Evolutionary conservation across 2,888 invertebrate genomes (phyloP), one percentile per base, ranked within the genome.

Genomic region (Leucozona laternaria): DNA sequence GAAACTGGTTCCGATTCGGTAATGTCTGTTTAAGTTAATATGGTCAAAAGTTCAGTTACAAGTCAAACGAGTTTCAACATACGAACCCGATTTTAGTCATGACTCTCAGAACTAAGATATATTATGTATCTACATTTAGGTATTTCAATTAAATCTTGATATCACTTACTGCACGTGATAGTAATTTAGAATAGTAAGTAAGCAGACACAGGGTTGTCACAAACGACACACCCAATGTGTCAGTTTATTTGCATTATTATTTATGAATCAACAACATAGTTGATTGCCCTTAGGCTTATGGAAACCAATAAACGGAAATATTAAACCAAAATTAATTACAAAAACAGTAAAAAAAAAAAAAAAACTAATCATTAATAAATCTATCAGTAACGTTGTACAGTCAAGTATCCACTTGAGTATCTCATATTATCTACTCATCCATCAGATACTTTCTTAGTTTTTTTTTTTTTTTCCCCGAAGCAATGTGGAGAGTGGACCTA

Each of bases 251-350:
- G 5, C 17, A 11, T 64, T 64, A 11, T 64, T 64, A 31, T 45
- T 45, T 45, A 25, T 62, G 40, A 62, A 40, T 62, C 25, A 34
- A 66, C 22, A 60, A 40, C 28, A 15, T 62, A 79, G 79, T 75
- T 71, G 68, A 75, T 57, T 75, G 80, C 76, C 80, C 80, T 80
- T 55, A 72, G 71, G 80, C 76, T 84, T 58, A 28, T 66, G 72
- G 80, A 84, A 84, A 66, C 78, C 66, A 64, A 57, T 45, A 55
- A 64, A 70, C 43, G 60, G 60, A 62, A 58, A 55, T 45, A 73
- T 62, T 66, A 66, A 70, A 62, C 68, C 70, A 79, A 75, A 79
- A 70, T 64, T 75, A 83, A 72, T 80, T 71, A 79, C 55, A 64
- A 57, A 50, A 55, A 71, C 48, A 60, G 25, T 7, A 62, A 62